These are phyloP conservation scores for Todiramphus saurophagus DNA, from an alignment of 2,113 vertebrate species.

Conservation along the genomic window DNA sequence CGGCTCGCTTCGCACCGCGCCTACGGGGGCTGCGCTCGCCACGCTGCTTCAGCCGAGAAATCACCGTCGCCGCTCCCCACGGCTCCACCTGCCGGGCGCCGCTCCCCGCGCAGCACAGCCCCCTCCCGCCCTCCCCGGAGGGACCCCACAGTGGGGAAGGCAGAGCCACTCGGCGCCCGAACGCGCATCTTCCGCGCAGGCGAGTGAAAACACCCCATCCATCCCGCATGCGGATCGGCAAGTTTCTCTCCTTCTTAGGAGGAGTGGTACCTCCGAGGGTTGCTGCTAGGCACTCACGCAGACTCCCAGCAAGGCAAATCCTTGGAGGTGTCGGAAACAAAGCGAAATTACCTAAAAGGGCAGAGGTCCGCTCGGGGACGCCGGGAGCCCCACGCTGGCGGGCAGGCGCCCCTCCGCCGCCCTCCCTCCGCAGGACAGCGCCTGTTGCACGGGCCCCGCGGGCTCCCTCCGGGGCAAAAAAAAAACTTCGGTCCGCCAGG, in stretches of 20 bases:
- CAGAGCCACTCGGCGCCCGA: background rate
- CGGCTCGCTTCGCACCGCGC: background rate
- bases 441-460: conserved; percentile 31
- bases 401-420: too few relatives aligned
- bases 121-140: background rate
- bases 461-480: background rate
- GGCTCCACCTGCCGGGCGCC: conserved; percentile 78
- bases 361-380: background rate
- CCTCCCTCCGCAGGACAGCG: background rate
- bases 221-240: background rate
- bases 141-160: background rate
- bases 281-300: background rate
- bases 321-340: background rate
- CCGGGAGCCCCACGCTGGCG: background rate
- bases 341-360: background rate
- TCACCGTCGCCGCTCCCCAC: background rate
- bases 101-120: background rate
- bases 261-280: background rate
- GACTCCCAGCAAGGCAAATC: background rate
- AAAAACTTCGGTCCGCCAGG: conserved; percentile 6
- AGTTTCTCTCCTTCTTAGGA: background rate
- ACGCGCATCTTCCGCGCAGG: background rate
- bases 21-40: background rate
- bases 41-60: background rate
- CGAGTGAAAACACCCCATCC: background rate